phyloP scores from a whole-genome alignment of 1,140 invertebrate species.

The Leptinotarsa lineolata region DNA sequence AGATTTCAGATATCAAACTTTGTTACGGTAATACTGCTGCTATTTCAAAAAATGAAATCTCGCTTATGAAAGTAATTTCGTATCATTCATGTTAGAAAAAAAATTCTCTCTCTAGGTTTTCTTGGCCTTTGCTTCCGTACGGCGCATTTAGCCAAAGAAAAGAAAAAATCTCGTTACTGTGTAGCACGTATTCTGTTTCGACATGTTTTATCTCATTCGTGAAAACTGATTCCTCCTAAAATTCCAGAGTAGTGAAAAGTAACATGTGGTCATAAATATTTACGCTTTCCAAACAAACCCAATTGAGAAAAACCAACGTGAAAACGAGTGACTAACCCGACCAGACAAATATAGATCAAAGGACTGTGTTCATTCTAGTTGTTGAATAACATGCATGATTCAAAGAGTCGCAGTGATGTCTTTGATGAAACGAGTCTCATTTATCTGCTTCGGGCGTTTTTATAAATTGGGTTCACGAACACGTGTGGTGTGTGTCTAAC shows the following conservation, averaged over 20 bases:
- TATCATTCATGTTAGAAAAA: too few species aligned
- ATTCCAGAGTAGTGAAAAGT: not conserved
- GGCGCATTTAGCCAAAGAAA: too few species aligned
- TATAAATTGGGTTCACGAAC: not conserved
- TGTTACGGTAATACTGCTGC: too few species aligned
- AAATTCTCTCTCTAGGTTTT: too few species aligned
- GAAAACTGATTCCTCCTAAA: not conserved
- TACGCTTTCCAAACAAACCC: not conserved
- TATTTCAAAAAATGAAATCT: too few species aligned
- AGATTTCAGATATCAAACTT: too few species aligned
- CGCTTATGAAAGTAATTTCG: too few species aligned
- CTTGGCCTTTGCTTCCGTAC: too few species aligned
- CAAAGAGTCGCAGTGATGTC: slow-evolving; percentile 1
- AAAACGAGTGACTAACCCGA: not conserved
- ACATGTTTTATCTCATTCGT: too few species aligned
- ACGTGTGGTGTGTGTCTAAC: not conserved
- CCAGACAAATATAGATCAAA: not conserved
- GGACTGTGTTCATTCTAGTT: not conserved
- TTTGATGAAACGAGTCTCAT: slow-evolving; percentile 3
- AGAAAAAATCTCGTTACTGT: too few species aligned
- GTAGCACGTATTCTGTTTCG: too few species aligned
- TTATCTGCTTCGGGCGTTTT: not conserved
- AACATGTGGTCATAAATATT: not conserved
- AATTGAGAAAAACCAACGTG: not conserved
- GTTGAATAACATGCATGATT: slow-evolving; percentile 8